Evolutionary conservation across 1,140 invertebrate genomes (phyloP), one percentile per base, ranked within the genome.

Genomic region (Himalopsyche phryganea): DNA sequence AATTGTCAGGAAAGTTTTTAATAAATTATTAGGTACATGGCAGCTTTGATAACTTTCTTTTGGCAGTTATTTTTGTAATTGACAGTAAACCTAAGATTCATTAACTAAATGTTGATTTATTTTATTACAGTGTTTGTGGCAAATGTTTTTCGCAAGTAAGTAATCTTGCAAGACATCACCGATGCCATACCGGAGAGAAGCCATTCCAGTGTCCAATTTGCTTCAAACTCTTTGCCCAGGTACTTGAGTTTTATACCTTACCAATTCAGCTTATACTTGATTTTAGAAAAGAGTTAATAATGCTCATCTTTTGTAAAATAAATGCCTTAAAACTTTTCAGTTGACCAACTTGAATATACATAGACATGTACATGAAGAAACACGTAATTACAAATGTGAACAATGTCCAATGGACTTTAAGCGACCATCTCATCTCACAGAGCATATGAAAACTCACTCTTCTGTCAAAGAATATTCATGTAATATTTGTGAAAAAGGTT

Each of bases 101-200:
- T n/a, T n/a, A n/a, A n/a, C n/a, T n/a, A n/a, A n/a, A n/a, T n/a
- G n/a, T n/a, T n/a, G n/a, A 28, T 28, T 28, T 28, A 5, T 5
- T 28, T 28, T 28, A 40, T 40, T 40, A 40, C 38, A 40, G 38
- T 45, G 67, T 72, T 11, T 89, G 87, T 66, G 75, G 81, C 9
- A 80, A 87, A 61, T 69, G 81, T 14, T 90, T 90, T 65, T 86
- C 84, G 0, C 87, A 89, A 66, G 81, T 85, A 6, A 84, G 83
- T 7, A 73, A 73, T 13, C 67, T 86, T 7, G 77, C 83, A 19
- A 83, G 84, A 6, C 86, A 88, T 67, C 79, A 85, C 35, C 73
- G 85, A 45, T 47, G 81, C 51, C 85, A 88, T 66, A 86, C 38
- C 3, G 38, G 38, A 40, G 38, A 40, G n/a, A 40, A 40, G n/a